Conservation (phyloP, 2,113 vertebrate species). For the Salvelinus namaycush region DNA sequence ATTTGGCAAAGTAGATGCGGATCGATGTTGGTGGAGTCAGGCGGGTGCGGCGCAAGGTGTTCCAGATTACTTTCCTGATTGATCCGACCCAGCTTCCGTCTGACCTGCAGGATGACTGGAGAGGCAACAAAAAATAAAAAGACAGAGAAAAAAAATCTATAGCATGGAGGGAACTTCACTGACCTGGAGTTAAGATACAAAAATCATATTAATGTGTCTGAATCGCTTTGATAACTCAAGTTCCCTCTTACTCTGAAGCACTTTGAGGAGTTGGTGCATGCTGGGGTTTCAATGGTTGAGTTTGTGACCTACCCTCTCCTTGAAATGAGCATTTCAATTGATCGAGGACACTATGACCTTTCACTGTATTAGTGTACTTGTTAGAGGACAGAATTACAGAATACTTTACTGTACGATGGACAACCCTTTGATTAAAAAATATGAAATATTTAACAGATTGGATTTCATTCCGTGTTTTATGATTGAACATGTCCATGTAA, state of each 20-base stretch:
- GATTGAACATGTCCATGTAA: too few relatives aligned
- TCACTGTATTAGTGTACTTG: too few relatives aligned
- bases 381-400: too few relatives aligned
- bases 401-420: too few relatives aligned
- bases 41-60: conserved; percentile 61
- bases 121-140: conserved; percentile 53
- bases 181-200: conserved; percentile 68
- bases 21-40: conserved; percentile 77
- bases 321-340: too few relatives aligned
- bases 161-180: conserved; percentile 60
- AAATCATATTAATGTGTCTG: conserved; percentile 66
- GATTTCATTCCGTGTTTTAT: too few relatives aligned
- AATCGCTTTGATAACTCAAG: conserved; percentile 59
- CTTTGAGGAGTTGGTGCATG: conserved; percentile 9
- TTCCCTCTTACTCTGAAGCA: conserved; percentile 42
- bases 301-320: too few relatives aligned
- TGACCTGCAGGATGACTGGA: conserved; percentile 69
- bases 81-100: conserved; percentile 71
- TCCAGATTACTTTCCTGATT: conserved; percentile 77
- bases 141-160: conserved; percentile 74
- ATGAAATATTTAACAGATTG: too few relatives aligned
- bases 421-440: too few relatives aligned
- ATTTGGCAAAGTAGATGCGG: conserved; percentile 80
- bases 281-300: not conserved
- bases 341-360: too few relatives aligned